These are phyloP conservation scores for Tenualosa ilisha DNA, from an alignment of 2,797 vertebrate species.

Conservation along the genomic window DNA sequence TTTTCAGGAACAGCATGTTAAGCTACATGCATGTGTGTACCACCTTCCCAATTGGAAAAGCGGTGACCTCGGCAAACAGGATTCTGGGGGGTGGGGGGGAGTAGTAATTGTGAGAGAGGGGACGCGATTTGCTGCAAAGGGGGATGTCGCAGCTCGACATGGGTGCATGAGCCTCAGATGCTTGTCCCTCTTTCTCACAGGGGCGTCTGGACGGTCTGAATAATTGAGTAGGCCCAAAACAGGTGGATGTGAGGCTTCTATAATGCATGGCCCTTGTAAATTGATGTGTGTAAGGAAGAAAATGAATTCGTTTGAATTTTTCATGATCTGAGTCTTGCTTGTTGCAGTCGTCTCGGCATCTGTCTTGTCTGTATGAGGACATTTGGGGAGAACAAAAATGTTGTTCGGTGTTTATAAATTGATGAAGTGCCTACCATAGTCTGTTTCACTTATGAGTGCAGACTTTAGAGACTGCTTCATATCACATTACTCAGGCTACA, in stretches of 20 bases:
- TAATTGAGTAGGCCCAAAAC: conserved; percentile 61
- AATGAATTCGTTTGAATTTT: conserved; percentile 36
- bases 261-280: conserved; percentile 61
- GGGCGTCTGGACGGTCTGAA: conserved; percentile 62
- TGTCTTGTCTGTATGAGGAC: not conserved
- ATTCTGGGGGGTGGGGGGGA: not conserved
- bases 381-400: not conserved
- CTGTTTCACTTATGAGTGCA: conserved; percentile 9
- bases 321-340: conserved; percentile 10
- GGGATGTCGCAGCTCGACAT: conserved; percentile 36
- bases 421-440: not conserved
- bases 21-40: conserved; percentile 3
- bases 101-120: conserved; percentile 39
- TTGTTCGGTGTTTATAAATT: not conserved
- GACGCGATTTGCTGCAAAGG: not conserved
- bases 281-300: conserved; percentile 50
- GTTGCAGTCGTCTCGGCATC: conserved; percentile 31
- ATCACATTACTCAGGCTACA: not conserved
- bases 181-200: conserved; percentile 55
- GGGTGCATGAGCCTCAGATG: conserved; percentile 54
- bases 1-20: conserved; percentile 40
- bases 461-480: not conserved
- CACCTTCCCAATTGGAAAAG: not conserved
- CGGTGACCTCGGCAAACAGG: not conserved
- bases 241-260: conserved; percentile 56